Conservation (phyloP, 2,888 invertebrate genomes). For the Eutolmus rufibarbis region DNA sequence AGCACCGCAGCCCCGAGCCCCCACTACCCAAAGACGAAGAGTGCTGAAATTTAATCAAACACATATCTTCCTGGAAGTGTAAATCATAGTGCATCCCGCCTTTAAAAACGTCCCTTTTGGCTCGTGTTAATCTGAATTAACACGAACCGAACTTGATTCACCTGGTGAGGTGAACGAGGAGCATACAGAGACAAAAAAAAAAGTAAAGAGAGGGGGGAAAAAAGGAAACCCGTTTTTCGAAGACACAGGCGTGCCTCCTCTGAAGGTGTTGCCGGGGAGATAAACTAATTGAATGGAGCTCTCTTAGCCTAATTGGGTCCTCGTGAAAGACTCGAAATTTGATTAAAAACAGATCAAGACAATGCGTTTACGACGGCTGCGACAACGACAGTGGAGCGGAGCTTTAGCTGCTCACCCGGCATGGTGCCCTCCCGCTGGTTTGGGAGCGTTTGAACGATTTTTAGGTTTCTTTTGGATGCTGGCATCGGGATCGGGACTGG, state of each 20-base stretch:
- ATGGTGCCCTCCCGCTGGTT: neutral
- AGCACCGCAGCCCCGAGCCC: neutral
- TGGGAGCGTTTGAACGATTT: neutral
- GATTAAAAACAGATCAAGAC: conserved; percentile 43
- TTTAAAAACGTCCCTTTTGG: neutral
- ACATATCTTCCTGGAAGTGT: neutral
- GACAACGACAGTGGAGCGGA: neutral
- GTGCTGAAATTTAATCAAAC: neutral
- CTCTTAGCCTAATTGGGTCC: conserved; percentile 45
- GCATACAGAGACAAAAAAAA: neutral
- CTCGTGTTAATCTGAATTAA: neutral
- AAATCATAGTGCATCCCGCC: neutral
- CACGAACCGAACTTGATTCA: neutral
- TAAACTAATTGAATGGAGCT: conserved; percentile 51
- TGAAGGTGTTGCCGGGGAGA: conserved; percentile 51
- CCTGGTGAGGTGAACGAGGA: neutral
- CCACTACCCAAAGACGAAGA: neutral
- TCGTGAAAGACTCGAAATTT: conserved; percentile 36
- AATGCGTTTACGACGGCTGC: neutral
- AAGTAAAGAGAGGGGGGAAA: neutral
- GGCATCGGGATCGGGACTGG: neutral
- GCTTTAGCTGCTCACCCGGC: conserved; percentile 10
- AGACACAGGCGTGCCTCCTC: conserved; percentile 42
- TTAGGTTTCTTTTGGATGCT: neutral
- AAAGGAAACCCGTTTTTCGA: conserved; percentile 7